Conservation (phyloP, 2,888 invertebrate genomes). For the Pyrochroa serraticornis region DNA sequence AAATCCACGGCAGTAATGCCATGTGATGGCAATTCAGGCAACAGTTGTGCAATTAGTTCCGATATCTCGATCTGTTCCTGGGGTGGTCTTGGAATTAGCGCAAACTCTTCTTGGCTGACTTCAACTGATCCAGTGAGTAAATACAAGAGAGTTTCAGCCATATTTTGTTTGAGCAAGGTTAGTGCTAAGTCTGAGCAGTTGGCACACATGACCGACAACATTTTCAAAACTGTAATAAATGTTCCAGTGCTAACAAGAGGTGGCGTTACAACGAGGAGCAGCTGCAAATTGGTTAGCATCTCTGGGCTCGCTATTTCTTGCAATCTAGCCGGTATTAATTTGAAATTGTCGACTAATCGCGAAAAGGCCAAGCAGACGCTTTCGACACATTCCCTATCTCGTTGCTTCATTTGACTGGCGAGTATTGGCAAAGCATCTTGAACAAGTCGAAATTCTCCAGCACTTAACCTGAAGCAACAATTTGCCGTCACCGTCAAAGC, state of each 20-base stretch:
- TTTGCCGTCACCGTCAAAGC: conserved; percentile 97
- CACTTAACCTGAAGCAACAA: conserved; percentile 92
- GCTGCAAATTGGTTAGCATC: conserved; percentile 90
- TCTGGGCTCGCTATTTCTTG: conserved; percentile 94
- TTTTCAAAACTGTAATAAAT: conserved; percentile 94
- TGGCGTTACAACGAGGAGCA: conserved; percentile 91
- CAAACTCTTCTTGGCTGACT: conserved; percentile 68
- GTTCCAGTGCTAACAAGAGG: conserved; percentile 94
- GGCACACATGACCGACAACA: conserved; percentile 95
- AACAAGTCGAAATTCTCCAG: conserved; percentile 94
- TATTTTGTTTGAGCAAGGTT: conserved; percentile 89
- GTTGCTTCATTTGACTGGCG: conserved; percentile 78
- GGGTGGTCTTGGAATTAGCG: conserved; percentile 81
- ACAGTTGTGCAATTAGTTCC: conserved; percentile 93
- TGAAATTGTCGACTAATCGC: conserved; percentile 94
- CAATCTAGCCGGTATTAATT: conserved; percentile 85
- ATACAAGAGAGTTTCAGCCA: conserved; percentile 93
- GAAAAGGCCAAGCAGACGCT: conserved; percentile 96
- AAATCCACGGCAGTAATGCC: conserved; percentile 95
- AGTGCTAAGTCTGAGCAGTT: conserved; percentile 94
- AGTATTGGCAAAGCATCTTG: conserved; percentile 85
- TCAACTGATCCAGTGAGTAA: conserved; percentile 87
- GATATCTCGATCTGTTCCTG: conserved; percentile 98
- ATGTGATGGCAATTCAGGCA: conserved; percentile 94
- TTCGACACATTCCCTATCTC: conserved; percentile 98